Base-by-base conservation (phyloP, 2,888 invertebrate species). In the Drosophila acutilabella region DNA sequence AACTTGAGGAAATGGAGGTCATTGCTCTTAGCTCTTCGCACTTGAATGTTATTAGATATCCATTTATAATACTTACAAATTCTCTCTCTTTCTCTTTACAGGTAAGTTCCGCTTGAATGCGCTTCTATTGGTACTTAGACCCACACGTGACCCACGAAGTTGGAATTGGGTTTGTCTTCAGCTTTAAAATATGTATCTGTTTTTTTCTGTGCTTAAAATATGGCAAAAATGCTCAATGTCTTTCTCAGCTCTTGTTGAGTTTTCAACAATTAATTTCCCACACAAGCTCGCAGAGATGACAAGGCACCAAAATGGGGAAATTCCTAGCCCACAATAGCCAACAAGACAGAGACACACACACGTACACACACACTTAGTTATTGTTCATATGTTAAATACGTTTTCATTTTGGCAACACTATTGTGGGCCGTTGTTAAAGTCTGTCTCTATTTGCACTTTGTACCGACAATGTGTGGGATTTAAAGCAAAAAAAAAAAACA, bases 231-330 rank as follows among this genome's bases (percentile, higher is more conserved):
- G 56, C 61, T 66, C 59, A 61, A 70, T 58, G 69, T 70, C 59
- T 68, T 65, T 54, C 44, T 56, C 59, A 65, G 38, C 42, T 47
- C 33, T 52, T 40, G 53, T 62, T 47, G 8, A 14, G 23, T 56
- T 57, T 65, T 65, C n/a, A 81, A 80, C 83, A 86, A 88, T 82
- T 86, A 66, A 67, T 82, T 84, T 84, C 83, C 88, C 88, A 83
- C 83, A 80, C 87, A 71, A 36, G 72, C 57, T 57, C 61, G 68
- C 67, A 45, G 13, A 71, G 75, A 67, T 75, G 73, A 75, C 78
- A 78, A 69, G 68, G 78, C 82, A 68, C 53, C 76, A 60, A 88
- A 85, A 75, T 80, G 67, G 71, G 88, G 88, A 83, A 83, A 88
- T 88, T 88, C 86, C 86, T 84, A 66, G 57, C 56, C 52, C 57